Evolutionary conservation across 2,888 invertebrate species (phyloP).

Genomic region (Noctua pronuba): DNA sequence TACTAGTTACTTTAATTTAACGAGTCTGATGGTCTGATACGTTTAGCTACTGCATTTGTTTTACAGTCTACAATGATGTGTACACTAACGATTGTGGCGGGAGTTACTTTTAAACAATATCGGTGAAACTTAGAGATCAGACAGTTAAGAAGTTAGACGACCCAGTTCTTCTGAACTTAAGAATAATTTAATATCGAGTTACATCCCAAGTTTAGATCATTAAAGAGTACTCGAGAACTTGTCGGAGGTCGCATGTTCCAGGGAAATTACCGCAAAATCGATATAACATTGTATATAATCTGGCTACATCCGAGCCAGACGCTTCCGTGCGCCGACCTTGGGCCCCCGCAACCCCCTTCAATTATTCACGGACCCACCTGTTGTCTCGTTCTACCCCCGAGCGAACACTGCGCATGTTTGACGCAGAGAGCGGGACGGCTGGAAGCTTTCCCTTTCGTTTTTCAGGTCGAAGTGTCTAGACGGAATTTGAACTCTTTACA

Average conservation of each 20-base stretch:
- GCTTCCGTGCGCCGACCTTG: conserved; percentile 89
- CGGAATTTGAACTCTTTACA: conserved; percentile 88
- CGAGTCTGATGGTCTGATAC: conserved; percentile 23
- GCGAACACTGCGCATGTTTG: conserved; percentile 85
- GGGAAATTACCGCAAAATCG: conserved; percentile 81
- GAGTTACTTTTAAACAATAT: conserved; percentile 14
- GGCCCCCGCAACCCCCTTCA: conserved; percentile 75
- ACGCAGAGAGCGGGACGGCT: conserved; percentile 80
- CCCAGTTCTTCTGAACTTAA: conserved; percentile 44
- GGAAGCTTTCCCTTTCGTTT: conserved; percentile 78
- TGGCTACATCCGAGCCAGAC: conserved; percentile 85
- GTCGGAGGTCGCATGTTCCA: conserved; percentile 64
- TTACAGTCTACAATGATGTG: background rate
- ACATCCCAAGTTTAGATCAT: conserved; percentile 58
- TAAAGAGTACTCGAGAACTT: conserved; percentile 58
- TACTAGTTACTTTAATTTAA: conserved; percentile 31
- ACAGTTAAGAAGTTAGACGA: conserved; percentile 36
- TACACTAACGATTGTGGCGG: background rate
- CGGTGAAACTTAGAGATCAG: conserved; percentile 27
- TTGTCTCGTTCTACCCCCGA: conserved; percentile 79
- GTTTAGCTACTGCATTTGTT: conserved; percentile 19
- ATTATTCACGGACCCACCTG: conserved; percentile 82
- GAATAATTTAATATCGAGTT: conserved; percentile 58
- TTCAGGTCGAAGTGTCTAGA: conserved; percentile 89
- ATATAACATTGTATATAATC: conserved; percentile 83